Evolutionary conservation across 2,888 invertebrate genomes (phyloP).

Genomic region (Dusona sp.): DNA sequence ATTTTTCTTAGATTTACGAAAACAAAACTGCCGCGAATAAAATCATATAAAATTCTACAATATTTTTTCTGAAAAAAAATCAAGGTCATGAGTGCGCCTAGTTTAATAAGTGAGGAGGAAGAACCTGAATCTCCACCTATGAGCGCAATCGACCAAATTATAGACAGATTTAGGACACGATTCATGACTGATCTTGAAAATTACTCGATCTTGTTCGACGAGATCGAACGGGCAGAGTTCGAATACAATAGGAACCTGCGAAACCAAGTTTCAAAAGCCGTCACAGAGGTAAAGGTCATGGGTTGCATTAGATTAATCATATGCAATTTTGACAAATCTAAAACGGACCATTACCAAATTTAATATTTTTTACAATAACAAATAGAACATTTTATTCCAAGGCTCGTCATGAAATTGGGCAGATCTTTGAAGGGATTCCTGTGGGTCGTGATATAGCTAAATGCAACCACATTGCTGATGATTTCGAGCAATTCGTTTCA

Average conservation of each 20-base stretch:
- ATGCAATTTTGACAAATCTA: background rate
- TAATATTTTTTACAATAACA: background rate
- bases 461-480: background rate
- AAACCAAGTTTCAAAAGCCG: background rate
- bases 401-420: background rate
- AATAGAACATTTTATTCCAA: background rate
- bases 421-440: background rate
- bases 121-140: background rate
- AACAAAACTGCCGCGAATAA: background rate
- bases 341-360: background rate
- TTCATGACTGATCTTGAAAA: background rate
- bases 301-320: background rate
- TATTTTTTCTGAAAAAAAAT: background rate
- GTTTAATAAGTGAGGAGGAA: background rate
- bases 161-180: background rate
- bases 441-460: too few relatives aligned
- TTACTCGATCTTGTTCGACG: background rate
- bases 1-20: background rate
- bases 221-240: background rate
- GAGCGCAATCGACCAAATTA: background rate
- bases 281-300: background rate
- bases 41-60: background rate
- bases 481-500: background rate
- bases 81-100: slow-evolving; percentile 2
- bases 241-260: background rate